Base-by-base conservation (phyloP, 2,113 vertebrate species). In the Melanocharis versteri region DNA sequence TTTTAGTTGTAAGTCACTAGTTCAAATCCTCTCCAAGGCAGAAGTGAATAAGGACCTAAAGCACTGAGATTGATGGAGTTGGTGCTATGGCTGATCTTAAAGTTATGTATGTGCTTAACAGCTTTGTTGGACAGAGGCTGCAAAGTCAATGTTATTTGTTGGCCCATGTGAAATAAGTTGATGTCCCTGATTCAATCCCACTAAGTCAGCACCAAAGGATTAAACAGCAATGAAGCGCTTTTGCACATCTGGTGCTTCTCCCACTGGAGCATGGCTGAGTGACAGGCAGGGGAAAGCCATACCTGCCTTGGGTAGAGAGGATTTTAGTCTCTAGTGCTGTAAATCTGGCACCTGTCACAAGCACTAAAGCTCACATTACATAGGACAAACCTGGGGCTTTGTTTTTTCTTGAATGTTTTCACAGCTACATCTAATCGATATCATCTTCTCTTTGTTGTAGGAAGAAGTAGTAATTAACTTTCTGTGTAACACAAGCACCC, bases 311-410 rank as follows among this genome's bases (percentile, higher is more conserved):
- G 13, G 54, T 72, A 88, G 62, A 81, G 69, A 83, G 72, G 71
- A 64, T 94, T 92, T 89, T 75, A 81, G 61, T 77, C 50, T 93
- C 85, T 30, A 33, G 62, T n/a, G 83, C 37, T 83, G 83, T 93
- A 97, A 95, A 96, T 96, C 94, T 95, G 88, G 70, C 90, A 95
- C 91, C 88, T 95, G 87, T 94, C 90, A 92, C 93, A 96, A 93
- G 70, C 71, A 95, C 70, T 96, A 94, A 96, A 95, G 81, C 70
- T 97, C 85, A 87, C 58, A 70, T 97, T 87, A 92, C 83, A 77
- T 7, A 77, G 87, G 53, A 88, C 57, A 87, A 90, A 92, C 47
- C 26, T 54, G n/a, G 44, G 69, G 65, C 76, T 96, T 96, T 95
- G 65, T 65, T 90, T 96, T 89, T 78, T 39, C 54, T 82, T 80